Evolutionary conservation across 2,113 vertebrate genomes (phyloP), one percentile per base, ranked within the genome.

Genomic region (Muntiacus reevesi): DNA sequence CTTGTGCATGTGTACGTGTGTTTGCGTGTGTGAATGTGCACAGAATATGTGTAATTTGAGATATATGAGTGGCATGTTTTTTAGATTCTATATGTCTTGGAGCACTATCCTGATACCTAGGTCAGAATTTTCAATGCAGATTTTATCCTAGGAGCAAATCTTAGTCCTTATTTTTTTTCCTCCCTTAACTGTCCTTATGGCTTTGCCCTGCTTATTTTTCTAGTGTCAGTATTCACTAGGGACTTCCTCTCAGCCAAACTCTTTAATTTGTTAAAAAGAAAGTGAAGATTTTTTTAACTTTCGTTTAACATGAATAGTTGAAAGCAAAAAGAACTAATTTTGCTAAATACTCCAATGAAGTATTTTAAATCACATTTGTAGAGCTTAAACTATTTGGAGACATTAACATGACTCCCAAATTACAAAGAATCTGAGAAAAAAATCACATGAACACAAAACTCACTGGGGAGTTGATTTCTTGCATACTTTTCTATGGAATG

Each of bases 381-480:
- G 86, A 94, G 67, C 59, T 50, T 33, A 93, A 97, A 89, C 57
- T 87, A 90, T 40, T 82, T 47, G 36, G 57, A 95, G 62, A 79
- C 43, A 81, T 87, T 96, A 87, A 96, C 91, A 83, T 76, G 96
- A 93, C 12, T 84, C 62, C 67, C 40, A 92, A 94, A 90, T 96
- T 95, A 84, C 60, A 43, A 84, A 95, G 40, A 91, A 11, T 89
- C 59, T 97, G 87, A 90, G 40, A 13, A 55, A 84, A 96, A 62
- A 96, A 91, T 87, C 14, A 60, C 40, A 64, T 25, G n/a, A 91
- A 92, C 47, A 96, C 16, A 91, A 93, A 97, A 90, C 4, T 93
- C 97, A 96, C 12, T 19, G 36, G 87, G 92, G 92, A 97, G 59
- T 60, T 90, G 81, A 92, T 95, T 95, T 97, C 74, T 97, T 92